A percentile compares a stretch with the other conserved stretches of the same genome.
Conservation (phyloP, 1,140 invertebrate genomes). For the Triops longicaudatus region DNA sequence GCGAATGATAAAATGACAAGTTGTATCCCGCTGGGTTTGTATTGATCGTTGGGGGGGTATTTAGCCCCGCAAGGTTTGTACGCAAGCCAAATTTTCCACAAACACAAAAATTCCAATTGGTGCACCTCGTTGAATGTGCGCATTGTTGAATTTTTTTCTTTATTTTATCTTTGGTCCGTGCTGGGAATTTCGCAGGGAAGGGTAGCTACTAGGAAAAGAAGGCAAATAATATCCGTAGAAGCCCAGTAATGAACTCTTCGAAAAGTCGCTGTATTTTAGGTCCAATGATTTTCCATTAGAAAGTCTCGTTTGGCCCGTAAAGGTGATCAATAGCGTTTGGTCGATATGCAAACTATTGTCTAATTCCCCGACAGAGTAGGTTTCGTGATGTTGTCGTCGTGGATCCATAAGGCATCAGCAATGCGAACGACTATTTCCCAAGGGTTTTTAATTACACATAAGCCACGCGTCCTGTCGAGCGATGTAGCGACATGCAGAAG, state of each 20-base stretch:
- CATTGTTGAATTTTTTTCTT: no score
- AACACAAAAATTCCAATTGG: no score
- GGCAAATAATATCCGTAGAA: no score
- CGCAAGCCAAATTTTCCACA: no score
- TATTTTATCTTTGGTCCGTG: no score
- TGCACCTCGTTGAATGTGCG: no score
- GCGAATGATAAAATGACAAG: no score
- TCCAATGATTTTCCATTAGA: background rate
- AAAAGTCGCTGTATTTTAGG: background rate
- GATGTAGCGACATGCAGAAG: background rate
- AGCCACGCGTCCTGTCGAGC: background rate
- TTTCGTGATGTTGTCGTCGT: conserved; percentile 1
- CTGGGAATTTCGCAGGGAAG: no score
- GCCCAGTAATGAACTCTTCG: background rate
- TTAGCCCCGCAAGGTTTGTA: no score
- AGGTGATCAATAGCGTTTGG: conserved; percentile 1
- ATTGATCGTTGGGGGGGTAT: no score
- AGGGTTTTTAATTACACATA: conserved; percentile 15
- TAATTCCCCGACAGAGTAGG: background rate
- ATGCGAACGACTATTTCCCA: background rate
- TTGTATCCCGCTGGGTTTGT: no score
- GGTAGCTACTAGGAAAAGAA: no score
- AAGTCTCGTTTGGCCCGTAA: background rate
- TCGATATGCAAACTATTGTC: background rate
- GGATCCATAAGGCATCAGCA: background rate